Conservation (phyloP, 92 coral and sea anemone species). For the Palythoa grandis region DNA sequence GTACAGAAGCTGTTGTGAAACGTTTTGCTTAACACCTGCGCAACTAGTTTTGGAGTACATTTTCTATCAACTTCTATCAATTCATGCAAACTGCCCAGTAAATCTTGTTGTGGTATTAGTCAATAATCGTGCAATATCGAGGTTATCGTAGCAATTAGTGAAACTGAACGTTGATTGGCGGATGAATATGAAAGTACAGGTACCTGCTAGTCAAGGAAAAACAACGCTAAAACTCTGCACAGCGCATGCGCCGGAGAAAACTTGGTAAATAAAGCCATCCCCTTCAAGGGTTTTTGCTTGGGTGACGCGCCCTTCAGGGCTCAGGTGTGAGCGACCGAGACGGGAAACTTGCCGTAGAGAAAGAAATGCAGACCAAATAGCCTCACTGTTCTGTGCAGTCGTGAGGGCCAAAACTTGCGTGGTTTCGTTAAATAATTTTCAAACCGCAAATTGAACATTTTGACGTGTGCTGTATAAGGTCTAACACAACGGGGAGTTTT, state of each 20-base stretch:
- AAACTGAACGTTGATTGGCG: conserved; percentile 23
- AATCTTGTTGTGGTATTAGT: background rate
- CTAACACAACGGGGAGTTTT: conserved; percentile 3
- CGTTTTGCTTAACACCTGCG: background rate
- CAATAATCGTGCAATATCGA: background rate
- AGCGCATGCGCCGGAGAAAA: conserved; percentile 36
- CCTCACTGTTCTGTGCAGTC: background rate
- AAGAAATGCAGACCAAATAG: conserved; percentile 7
- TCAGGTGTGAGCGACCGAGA: background rate
- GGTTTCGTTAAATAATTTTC: background rate
- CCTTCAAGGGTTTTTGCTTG: conserved; percentile 34
- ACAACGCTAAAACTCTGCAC: conserved; percentile 1
- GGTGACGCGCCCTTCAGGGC: conserved; percentile 68
- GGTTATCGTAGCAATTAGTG: background rate
- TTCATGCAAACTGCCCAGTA: background rate
- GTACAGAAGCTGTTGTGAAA: background rate
- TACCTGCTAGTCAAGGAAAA: conserved; percentile 22
- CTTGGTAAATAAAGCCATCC: background rate
- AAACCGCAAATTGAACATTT: conserved; percentile 1
- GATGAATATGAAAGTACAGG: background rate
- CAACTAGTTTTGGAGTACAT: background rate
- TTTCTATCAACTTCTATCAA: background rate
- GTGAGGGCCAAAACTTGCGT: background rate
- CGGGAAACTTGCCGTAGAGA: conserved; percentile 1
- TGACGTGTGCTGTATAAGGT: background rate